Conservation (phyloP, 2,888 invertebrate species). For the Tetragonisca angustula region DNA sequence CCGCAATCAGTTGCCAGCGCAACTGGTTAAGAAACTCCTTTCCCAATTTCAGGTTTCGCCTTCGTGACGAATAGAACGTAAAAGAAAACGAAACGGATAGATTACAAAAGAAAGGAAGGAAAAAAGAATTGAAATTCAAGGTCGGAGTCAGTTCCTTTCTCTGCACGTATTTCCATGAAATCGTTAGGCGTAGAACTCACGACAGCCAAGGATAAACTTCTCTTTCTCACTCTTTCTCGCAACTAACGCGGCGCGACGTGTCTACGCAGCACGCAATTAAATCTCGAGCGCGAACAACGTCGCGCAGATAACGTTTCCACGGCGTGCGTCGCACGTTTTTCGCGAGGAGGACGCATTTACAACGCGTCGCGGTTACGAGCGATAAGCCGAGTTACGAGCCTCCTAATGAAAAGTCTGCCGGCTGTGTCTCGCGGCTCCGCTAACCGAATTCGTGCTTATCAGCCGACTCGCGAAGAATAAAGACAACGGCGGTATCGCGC, state of each 20-base stretch:
- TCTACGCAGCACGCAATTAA: conserved; percentile 46
- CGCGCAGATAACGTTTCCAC: conserved; percentile 24
- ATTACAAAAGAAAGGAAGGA: no score
- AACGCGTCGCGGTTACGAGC: conserved; percentile 50
- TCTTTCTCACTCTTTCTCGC: not conserved
- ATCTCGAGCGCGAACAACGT: conserved; percentile 35
- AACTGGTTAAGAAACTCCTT: no score
- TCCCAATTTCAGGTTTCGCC: no score
- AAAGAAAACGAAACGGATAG: no score
- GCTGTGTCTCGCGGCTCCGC: conserved; percentile 25
- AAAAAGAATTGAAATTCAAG: no score
- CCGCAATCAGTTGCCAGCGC: no score
- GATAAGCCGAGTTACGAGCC: conserved; percentile 68
- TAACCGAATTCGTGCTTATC: conserved; percentile 48
- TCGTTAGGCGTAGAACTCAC: no score
- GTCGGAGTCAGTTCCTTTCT: no score
- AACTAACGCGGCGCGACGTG: not conserved
- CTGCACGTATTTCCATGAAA: no score
- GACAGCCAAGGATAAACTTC: no score
- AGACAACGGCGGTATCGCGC: not conserved
- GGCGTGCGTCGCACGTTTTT: not conserved
- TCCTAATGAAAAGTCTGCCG: conserved; percentile 42
- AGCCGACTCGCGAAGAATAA: conserved; percentile 24
- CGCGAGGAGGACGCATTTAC: conserved; percentile 49
- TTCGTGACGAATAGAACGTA: no score